Evolutionary conservation across 2,113 vertebrate species (phyloP).

Genomic region (Hypanus sabinus): DNA sequence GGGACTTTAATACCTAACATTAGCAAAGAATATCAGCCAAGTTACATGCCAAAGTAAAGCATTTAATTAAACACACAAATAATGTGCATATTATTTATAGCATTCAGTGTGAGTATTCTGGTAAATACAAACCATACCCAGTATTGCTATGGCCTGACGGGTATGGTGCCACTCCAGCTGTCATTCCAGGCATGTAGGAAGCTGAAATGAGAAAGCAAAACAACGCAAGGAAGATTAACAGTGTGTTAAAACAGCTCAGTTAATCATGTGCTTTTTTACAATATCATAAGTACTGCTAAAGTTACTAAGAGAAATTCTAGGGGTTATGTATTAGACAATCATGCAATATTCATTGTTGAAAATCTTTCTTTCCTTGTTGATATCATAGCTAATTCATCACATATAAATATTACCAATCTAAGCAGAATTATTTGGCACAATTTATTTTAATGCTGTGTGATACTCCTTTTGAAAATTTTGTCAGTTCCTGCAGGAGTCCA

Average conservation of each 20-base stretch:
- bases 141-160: slow-evolving; percentile 60
- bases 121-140: slow-evolving; percentile 4
- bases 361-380: background rate
- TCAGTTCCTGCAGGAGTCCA: background rate
- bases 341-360: background rate
- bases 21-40: background rate
- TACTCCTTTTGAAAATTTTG: background rate
- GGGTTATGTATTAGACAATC: background rate
- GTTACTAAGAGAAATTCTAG: no score
- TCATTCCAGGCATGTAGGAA: slow-evolving; percentile 87
- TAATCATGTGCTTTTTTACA: background rate
- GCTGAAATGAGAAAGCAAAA: slow-evolving; percentile 57
- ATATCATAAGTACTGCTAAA: background rate
- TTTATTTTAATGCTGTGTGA: background rate
- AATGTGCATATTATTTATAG: background rate
- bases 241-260: background rate
- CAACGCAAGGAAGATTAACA: background rate
- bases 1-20: background rate
- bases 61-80: background rate
- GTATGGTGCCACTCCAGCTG: slow-evolving; percentile 73
- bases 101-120: background rate
- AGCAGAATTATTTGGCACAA: background rate
- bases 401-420: background rate
- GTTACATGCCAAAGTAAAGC: background rate
- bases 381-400: background rate